Base-by-base conservation (phyloP, 2,797 vertebrate genomes). In the Melopsittacus undulatus region DNA sequence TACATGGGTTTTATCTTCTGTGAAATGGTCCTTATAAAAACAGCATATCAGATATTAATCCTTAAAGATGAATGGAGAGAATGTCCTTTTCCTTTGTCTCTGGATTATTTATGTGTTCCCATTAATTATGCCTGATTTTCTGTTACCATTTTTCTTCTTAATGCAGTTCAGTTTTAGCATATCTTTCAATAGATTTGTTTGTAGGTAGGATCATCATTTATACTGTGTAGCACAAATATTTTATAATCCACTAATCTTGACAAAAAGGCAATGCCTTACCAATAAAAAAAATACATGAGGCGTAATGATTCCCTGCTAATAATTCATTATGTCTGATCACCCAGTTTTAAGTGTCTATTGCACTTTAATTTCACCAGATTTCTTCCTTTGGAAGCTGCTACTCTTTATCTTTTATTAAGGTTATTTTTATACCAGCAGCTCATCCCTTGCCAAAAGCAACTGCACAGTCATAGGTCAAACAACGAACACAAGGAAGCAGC, bases 261-360 rank as follows among this genome's bases (percentile, higher is more conserved):
- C 98, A 98, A 98, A 98, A 98, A 98, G 98, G 97, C 98, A 98
- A 98, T 97, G 98, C 97, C 98, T 98, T 98, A 92, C 94, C 97
- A 96, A 98, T 98, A 98, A 98, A 99, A 99, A 74, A 99, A 98
- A 98, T 98, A 97, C 94, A 98, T 98, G 98, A 98, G 98, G 97
- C 98, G 96, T 98, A 98, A 98, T 98, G 98, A 98, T 97, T 97
- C 97, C 98, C 98, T 98, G 98, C 98, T 98, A 99, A 98, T 98
- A 98, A 98, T 98, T 98, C 97, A 98, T 97, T 97, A 98, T 97
- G 95, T 97, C 98, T 97, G 97, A 97, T 98, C 97, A 97, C 96
- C 97, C 95, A 96, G 97, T 98, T 97, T 96, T 97, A 97, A 96
- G 87, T 95, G 90, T 96, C 97, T 97, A 83, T 97, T 96, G 96